Evolutionary conservation across 2,888 invertebrate species (phyloP).

Genomic region (Coremacera marginata): DNA sequence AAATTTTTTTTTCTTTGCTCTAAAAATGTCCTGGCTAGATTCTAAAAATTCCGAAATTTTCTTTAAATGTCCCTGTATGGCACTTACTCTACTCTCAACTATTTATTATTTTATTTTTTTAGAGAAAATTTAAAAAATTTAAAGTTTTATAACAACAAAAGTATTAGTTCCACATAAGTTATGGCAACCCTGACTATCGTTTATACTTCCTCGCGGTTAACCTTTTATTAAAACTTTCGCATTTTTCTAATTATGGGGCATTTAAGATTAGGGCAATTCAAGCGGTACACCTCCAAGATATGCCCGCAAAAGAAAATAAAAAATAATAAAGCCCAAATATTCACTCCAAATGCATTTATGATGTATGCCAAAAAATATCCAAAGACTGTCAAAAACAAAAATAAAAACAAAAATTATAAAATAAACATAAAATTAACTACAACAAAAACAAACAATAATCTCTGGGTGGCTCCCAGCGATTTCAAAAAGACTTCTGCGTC

Average conservation of each 20-base stretch:
- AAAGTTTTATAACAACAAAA: too few species aligned
- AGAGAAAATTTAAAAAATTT: too few species aligned
- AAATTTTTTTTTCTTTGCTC: too few species aligned
- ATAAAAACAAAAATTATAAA: neutral
- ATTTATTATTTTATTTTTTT: too few species aligned
- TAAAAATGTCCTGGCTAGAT: too few species aligned
- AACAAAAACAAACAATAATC: slow-evolving; percentile 17
- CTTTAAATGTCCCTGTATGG: too few species aligned
- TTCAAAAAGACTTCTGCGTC: slow-evolving; percentile 5
- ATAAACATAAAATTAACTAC: slow-evolving; percentile 1
- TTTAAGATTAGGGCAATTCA: slow-evolving; percentile 17
- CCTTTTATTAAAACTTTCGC: slow-evolving; percentile 3
- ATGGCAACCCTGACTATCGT: too few species aligned
- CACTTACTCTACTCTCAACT: too few species aligned
- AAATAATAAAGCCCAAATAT: neutral
- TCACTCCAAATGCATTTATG: slow-evolving; percentile 16
- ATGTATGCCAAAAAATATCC: slow-evolving; percentile 5
- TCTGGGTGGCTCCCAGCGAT: slow-evolving; percentile 2
- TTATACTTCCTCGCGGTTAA: neutral
- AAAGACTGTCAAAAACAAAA: neutral
- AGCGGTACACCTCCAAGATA: slow-evolving; percentile 8
- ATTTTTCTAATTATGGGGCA: slow-evolving; percentile 24
- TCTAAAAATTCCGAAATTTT: too few species aligned
- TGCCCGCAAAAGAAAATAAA: neutral
- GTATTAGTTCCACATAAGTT: too few species aligned